Evolutionary conservation across 2,113 vertebrate species (phyloP).

Genomic region (Chaetops frenatus): DNA sequence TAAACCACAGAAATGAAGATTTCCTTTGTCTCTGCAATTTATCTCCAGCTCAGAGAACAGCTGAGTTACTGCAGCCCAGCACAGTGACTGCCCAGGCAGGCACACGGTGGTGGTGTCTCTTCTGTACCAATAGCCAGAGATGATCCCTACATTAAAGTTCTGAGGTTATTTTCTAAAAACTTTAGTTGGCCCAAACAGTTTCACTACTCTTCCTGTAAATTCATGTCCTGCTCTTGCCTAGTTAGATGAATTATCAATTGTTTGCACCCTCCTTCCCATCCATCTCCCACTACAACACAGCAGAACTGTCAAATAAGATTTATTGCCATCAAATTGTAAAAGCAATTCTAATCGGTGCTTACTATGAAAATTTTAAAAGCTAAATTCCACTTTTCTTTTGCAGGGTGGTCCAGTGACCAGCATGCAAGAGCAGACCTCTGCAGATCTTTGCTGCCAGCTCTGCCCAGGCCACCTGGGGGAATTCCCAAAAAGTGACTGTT

Average conservation of each 20-base stretch:
- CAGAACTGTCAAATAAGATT: constrained; percentile 1
- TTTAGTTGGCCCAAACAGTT: not conserved
- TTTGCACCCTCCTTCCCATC: not conserved
- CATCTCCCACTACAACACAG: not conserved
- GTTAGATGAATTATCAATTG: not conserved
- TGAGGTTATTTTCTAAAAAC: not conserved
- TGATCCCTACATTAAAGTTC: not conserved
- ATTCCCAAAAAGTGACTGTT: not conserved
- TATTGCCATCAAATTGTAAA: not conserved
- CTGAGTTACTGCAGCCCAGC: not conserved
- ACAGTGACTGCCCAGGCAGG: fast-evolving
- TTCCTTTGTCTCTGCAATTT: not conserved
- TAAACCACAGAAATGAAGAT: not conserved
- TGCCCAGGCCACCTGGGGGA: not conserved
- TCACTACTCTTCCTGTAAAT: not conserved
- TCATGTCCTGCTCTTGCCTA: not conserved
- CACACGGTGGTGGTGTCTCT: not conserved
- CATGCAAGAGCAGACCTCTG: not conserved
- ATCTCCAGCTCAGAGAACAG: not conserved
- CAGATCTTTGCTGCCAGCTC: not conserved
- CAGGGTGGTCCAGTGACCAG: not conserved
- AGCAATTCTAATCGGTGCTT: not conserved
- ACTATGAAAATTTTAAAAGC: not conserved
- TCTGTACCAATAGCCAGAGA: not conserved
- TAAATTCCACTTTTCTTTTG: not conserved